A percentile compares a stretch with the other conserved stretches of the same genome.
phyloP scores from a whole-genome alignment of 2,113 vertebrate species.

The Mobula birostris region DNA sequence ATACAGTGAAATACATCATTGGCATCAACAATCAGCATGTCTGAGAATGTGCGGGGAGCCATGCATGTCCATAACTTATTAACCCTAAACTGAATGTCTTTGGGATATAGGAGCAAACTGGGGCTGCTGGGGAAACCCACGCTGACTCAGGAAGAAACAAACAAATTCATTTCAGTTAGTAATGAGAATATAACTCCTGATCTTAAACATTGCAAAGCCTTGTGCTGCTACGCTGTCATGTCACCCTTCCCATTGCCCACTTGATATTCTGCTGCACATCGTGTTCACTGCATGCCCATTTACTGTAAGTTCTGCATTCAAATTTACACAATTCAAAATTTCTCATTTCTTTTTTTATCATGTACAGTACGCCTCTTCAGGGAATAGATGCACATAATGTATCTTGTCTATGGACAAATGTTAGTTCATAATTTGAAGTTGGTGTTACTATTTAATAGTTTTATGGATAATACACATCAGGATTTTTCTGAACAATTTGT shows the following conservation, averaged over 20 bases:
- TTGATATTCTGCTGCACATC: neutral
- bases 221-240: no score
- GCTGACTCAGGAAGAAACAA: no score
- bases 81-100: no score
- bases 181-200: no score
- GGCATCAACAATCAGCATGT: no score
- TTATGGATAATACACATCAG: neutral
- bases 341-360: neutral
- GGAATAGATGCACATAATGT: neutral
- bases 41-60: no score
- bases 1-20: no score
- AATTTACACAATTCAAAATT: neutral
- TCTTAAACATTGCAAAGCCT: no score
- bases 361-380: neutral
- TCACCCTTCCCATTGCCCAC: neutral
- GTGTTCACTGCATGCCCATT: neutral
- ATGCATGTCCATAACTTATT: no score
- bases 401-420: neutral
- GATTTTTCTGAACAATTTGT: neutral
- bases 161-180: no score
- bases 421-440: neutral
- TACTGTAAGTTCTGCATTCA: neutral
- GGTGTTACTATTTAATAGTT: neutral
- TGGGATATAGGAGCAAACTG: no score
- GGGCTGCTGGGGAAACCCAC: no score